Base-by-base conservation (phyloP, 2,113 vertebrate species). In the Galemys pyrenaicus region DNA sequence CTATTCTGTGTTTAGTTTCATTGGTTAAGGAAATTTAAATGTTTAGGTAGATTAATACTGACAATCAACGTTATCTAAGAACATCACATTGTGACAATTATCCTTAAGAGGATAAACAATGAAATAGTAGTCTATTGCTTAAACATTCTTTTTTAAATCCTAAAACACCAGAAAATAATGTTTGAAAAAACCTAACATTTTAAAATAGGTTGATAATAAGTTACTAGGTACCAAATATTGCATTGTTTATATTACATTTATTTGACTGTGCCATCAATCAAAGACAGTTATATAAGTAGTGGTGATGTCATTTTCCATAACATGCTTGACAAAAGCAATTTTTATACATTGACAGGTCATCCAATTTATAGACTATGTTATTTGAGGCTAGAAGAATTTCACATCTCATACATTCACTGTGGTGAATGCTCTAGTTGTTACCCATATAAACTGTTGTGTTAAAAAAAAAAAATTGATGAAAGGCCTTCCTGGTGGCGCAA, bases 231-330 rank as follows among this genome's bases (percentile, higher is more conserved):
- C 35, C 51, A 92, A 97, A 79, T 7, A 44, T 60, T 92, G 1
- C 51, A 64, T 68, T 95, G 9, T 9, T 93, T 92, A 80, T 93
- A 82, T 81, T 94, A 0, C 49, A 85, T 96, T 96, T 97, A 82
- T 89, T 94, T 97, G 87, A 44, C 62, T 92, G 2, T 2, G 11
- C 2, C 93, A 93, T 97, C 87, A 95, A 87, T 97, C 81, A 97
- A 84, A 95, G 92, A 75, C 70, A 79, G 1, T 86, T 95, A 65
- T 78, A 39, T 92, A 96, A 97, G 46, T 13, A 97, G 16, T 94
- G 51, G 87, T 56, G 75, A 95, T 98, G 86, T 78, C 41, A 96
- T 41, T 95, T 96, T 93, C 35, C 96, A 90, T 87, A 96, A 92
- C 16, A 71, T n/a, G 44, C 81, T 94, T 97, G 82, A 96, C 64